phyloP scores from a whole-genome alignment of 2,797 vertebrate genomes.

The Gila robusta region DNA sequence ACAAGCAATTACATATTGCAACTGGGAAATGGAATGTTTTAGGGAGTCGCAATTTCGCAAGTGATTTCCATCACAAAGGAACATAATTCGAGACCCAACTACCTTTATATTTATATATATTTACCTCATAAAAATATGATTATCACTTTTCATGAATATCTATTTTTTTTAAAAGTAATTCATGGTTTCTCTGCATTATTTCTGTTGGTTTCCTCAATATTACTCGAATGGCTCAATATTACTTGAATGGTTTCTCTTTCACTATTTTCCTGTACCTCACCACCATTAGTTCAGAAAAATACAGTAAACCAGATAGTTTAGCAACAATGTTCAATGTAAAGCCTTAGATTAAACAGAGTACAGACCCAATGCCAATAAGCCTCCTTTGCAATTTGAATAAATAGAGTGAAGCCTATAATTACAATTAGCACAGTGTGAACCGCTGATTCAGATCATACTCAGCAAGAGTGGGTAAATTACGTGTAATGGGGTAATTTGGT shows the following conservation, averaged over 20 bases:
- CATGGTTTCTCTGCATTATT: background rate
- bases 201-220: background rate
- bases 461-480: conserved; percentile 82
- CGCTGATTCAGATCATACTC: conserved; percentile 85
- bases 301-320: conserved; percentile 49
- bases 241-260: background rate
- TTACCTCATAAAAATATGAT: background rate
- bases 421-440: conserved; percentile 87
- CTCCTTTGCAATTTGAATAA: conserved; percentile 85
- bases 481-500: conserved; percentile 84
- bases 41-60: background rate
- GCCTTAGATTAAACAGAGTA: conserved; percentile 80
- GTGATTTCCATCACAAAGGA: background rate
- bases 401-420: conserved; percentile 85
- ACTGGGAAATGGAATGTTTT: conserved; percentile 7
- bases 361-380: conserved; percentile 79
- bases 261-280: background rate
- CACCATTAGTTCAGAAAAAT: conserved; percentile 3
- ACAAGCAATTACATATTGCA: background rate
- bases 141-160: background rate
- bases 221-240: background rate
- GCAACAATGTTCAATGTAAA: conserved; percentile 60
- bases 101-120: background rate
- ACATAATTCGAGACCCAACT: background rate
- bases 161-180: background rate